Evolutionary conservation across 2,797 vertebrate genomes (phyloP).

Genomic region (Nyctalus aviator): DNA sequence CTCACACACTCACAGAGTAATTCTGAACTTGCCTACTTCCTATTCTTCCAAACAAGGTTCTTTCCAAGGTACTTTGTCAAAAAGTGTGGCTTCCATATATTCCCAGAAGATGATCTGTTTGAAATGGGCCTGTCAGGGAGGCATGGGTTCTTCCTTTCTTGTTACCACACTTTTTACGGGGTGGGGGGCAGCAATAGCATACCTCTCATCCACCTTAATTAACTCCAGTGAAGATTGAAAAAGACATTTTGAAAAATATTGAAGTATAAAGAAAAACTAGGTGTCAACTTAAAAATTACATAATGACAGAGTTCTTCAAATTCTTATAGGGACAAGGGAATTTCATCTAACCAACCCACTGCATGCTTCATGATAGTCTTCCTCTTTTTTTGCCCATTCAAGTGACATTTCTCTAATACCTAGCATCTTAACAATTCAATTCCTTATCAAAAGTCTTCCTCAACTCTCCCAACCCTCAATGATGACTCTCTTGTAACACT

Average conservation of each 20-base stretch:
- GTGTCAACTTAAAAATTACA: slow-evolving; percentile 6
- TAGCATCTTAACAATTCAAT: not conserved
- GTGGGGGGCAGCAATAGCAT: not conserved
- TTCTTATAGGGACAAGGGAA: not conserved
- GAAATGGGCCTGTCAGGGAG: not conserved
- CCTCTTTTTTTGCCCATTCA: not conserved
- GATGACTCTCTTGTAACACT: not conserved
- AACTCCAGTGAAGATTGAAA: not conserved
- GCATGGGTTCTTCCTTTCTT: not conserved
- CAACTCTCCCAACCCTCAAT: not conserved
- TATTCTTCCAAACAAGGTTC: not conserved
- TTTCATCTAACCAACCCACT: not conserved
- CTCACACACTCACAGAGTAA: not conserved
- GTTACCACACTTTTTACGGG: not conserved
- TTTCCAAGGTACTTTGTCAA: not conserved
- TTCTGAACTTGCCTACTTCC: not conserved
- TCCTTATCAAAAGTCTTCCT: not conserved
- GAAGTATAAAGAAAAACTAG: slow-evolving; percentile 34
- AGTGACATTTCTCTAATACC: not conserved
- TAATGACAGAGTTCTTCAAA: slow-evolving; percentile 6
- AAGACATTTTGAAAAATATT: slow-evolving; percentile 4
- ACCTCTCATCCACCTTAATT: not conserved
- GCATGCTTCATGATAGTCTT: not conserved
- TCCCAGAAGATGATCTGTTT: not conserved
- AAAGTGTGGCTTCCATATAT: not conserved